Conservation (phyloP, 35 echinoderm and acorn worm species). For the Ophiothrix spiculata region DNA sequence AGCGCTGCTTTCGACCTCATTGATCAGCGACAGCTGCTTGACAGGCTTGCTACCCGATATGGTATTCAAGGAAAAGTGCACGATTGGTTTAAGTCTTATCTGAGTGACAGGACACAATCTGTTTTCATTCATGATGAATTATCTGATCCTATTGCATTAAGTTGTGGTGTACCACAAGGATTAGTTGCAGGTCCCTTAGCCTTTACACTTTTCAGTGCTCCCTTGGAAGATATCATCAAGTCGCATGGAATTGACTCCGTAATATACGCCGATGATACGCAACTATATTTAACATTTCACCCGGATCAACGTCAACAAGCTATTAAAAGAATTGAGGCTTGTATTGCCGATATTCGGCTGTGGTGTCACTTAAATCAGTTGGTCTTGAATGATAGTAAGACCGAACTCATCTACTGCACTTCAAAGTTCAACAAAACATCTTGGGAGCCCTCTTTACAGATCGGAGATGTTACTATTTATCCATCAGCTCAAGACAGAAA, state of each 20-base stretch:
- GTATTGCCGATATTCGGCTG: too few relatives aligned
- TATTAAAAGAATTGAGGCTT: too few relatives aligned
- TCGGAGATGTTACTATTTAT: too few relatives aligned
- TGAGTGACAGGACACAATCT: background rate
- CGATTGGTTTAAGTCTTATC: background rate
- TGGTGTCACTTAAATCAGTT: background rate
- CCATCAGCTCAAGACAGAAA: too few relatives aligned
- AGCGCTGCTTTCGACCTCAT: constrained; percentile 8
- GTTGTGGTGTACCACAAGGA: too few relatives aligned
- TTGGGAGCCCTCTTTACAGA: too few relatives aligned
- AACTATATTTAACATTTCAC: background rate
- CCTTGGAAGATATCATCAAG: constrained; percentile 21
- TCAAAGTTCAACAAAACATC: too few relatives aligned
- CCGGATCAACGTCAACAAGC: background rate
- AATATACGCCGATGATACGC: constrained; percentile 49
- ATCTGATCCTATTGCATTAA: background rate
- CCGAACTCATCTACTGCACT: constrained; percentile 8
- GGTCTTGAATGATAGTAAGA: background rate
- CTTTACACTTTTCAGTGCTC: constrained; percentile 45
- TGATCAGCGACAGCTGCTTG: background rate
- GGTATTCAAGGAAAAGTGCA: background rate
- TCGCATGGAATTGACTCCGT: constrained; percentile 21
- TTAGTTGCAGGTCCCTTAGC: constrained; percentile 50
- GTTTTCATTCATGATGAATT: constrained; percentile 19
- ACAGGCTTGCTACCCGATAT: background rate